Base-by-base conservation (phyloP, 1,140 invertebrate genomes). In the Heliconius nattereri region DNA sequence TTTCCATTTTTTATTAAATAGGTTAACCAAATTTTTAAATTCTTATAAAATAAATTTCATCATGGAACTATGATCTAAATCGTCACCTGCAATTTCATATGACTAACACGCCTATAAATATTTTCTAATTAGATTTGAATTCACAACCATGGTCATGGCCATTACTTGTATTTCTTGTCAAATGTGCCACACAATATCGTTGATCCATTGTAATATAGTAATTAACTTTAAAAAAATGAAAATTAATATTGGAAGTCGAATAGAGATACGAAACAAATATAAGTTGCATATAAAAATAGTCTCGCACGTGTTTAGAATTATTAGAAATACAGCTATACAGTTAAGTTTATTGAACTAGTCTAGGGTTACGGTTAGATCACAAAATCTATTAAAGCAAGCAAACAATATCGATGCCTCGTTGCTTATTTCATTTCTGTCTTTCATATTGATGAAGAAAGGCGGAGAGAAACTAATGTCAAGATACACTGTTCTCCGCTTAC, bases 291-390 rank as follows among this genome's bases (percentile, higher is more conserved):
- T 5, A n/a, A 45, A 76, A 76, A 19, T 3, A 49, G 3, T 2
- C n/a, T 19, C 23, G 54, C 7, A 5, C 60, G 57, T 76, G 75
- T n/a, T 45, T 26, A 19, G 75, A 76, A 76, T 76, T 76, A 70
- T 76, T 70, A 71, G 9, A 66, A 70, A 29, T 49, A 76, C 37
- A 29, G 75, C 70, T 71, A 9, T 76, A 76, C 75, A 66, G 75
- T 76, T 76, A 76, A 60, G 75, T 76, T 70, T 49, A 76, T 45
- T 76, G 75, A 66, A 76, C 75, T 45, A 40, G 35, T 5, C 60
- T 66, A 29, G 3, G n/a, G n/a, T 13, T 23, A 66, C 57, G 57
- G 60, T 26, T 7, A 26, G 60, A 66, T 66, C 23, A 66, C 26
- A 29, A 66, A 26, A 60, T 60, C n/a, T 23, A 60, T 23, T 8